Evolutionary conservation across 2,113 vertebrate species (phyloP), one percentile per base, ranked within the genome.

Genomic region (Alosa alosa): DNA sequence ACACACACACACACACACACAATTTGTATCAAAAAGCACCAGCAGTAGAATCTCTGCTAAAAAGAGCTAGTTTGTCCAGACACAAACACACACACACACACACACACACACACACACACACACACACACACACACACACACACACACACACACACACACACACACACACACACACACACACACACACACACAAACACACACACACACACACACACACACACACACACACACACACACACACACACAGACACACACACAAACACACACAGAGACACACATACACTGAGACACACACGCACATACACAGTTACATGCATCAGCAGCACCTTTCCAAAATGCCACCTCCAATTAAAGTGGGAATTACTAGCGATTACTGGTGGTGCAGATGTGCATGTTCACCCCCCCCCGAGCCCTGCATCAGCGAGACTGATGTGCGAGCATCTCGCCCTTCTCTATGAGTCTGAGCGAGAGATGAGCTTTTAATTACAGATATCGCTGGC

Each of bases 401-500:
- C 11, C 47, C 81, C 87, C 87, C 86, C 84, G 81, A 55, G 85
- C 85, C 86, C 82, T 39, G 88, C 75, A 46, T 87, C 91, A 90
- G 91, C 91, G 83, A 92, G 93, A 94, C 93, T 94, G 92, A 94
- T 92, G 90, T 84, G 81, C 82, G 85, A 86, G 86, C 89, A 90
- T 88, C 17, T 78, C 50, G 84, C 89, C 90, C 36, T 3, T 91
- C 90, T 92, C 87, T 87, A 90, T 46, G 89, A 90, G 87, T 22
- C 89, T 88, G 86, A 91, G 90, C 90, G 92, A 90, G 90, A 92
- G 90, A 88, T 83, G 90, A 90, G 88, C 60, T 92, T 93, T 93
- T 93, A 93, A 94, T 94, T 91, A 92, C 89, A 91, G 88, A 50
- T 92, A 88, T 88, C 90, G 91, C 89, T 90, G 87, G 81, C 90